Evolutionary conservation across 2,113 vertebrate species (phyloP), one percentile per base, ranked within the genome.

Genomic region (Bubo blakistoni): DNA sequence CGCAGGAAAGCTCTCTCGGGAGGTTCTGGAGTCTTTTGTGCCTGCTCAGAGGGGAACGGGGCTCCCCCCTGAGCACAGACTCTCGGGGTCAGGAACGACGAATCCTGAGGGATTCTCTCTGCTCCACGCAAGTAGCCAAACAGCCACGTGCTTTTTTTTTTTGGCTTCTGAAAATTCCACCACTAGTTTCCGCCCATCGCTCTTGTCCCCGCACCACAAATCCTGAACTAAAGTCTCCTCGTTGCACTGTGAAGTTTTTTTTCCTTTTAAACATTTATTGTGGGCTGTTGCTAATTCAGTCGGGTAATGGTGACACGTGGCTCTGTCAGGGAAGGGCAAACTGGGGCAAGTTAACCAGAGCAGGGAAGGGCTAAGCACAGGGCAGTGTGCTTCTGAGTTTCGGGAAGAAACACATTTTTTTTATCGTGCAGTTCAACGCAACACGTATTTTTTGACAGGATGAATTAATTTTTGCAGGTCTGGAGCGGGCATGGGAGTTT

Each of bases 281-380:
- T 15, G 66, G 27, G 20, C 24, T 49, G 44, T 13, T 13, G 16
- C 19, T 54, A 46, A 16, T 52, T 70, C 26, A 8, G 0, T 10
- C 12, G 6, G 54, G 29, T 54, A 18, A 21, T 0, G 7, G 46
- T 29, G 66, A 22, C 34, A 6, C 13, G 0, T 5, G 38, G 57
- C 10, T 82, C 49, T 34, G 46, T 4, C 27, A 24, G 55, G 80
- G 82, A n/a, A 61, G n/a, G 70, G 21, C 21, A 36, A 70, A 61
- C 3, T 3, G 3, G 55, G 47, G 19, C 9, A 42, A 30, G 14
- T 27, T 8, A 74, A 36, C n/a, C 69, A 30, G 7, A 42, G 25
- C 15, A 6, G 22, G 13, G 34, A 34, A 15, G 34, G 34, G 27
- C 8, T n/a, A 51, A 88, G 26, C 52, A 42, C 25, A 18, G 54